Base-by-base conservation (phyloP, 2,888 invertebrate species). In the Catonia carolina region DNA sequence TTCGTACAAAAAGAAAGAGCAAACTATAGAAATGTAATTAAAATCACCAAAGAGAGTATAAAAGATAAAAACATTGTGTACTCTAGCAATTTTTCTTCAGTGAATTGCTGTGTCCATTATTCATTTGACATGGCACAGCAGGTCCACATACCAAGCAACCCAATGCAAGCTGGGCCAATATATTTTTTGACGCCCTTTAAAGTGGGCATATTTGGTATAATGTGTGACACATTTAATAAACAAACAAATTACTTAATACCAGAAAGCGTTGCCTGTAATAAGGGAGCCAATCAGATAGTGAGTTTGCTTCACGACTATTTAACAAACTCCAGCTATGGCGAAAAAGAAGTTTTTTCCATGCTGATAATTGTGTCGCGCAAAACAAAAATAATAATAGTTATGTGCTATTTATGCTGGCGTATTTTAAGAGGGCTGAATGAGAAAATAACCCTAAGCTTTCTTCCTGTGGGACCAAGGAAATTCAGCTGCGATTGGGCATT, bases 311-410 rank as follows among this genome's bases (percentile, higher is more conserved):
- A 58, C 39, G 12, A 58, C 33, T 58, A 39, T 22, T n/a, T 55
- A 3, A 45, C 55, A n/a, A n/a, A n/a, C n/a, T n/a, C n/a, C n/a
- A n/a, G n/a, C n/a, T n/a, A n/a, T n/a, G n/a, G n/a, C n/a, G n/a
- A n/a, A n/a, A n/a, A n/a, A n/a, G n/a, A n/a, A n/a, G n/a, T n/a
- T n/a, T n/a, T n/a, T n/a, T n/a, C n/a, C n/a, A n/a, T n/a, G n/a
- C n/a, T n/a, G n/a, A n/a, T n/a, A n/a, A n/a, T n/a, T 62, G 60
- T 56, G 49, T 52, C 8, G 61, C 37, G 8, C 58, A 62, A 47
- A 61, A 62, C 47, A 62, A 59, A 53, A 62, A 62, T 47, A 57
- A 56, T 47, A 59, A 56, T 48, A 12, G 53, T 14, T n/a, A 41
- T 12, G 51, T n/a, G 51, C 14, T 59, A 48, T 15, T 20, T 48